Evolutionary conservation across 2,888 invertebrate species (phyloP).

Genomic region (Drepanosiphum platanoidis): DNA sequence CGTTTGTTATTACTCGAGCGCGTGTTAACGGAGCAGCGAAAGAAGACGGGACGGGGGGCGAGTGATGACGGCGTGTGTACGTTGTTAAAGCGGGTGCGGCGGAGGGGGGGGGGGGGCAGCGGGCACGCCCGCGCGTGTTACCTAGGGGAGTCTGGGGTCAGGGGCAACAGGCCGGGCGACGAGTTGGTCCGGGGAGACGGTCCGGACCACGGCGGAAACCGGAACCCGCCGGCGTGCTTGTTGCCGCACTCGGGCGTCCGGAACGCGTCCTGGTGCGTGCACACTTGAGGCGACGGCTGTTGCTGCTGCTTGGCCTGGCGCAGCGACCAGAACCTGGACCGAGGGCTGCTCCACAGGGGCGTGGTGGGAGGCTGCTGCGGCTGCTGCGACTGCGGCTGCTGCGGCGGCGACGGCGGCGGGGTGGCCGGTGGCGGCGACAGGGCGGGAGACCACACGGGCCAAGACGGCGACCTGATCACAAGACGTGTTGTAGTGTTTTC

Average conservation of each 20-base stretch:
- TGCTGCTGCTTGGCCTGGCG: constrained; percentile 52
- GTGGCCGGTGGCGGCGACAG: constrained; percentile 67
- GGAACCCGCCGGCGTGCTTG: constrained; percentile 63
- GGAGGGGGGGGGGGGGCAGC: not conserved
- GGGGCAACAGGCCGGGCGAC: constrained; percentile 69
- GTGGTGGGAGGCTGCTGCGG: constrained; percentile 28
- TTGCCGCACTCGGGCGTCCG: constrained; percentile 52
- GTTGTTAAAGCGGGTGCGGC: not conserved
- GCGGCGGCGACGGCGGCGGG: constrained; percentile 56
- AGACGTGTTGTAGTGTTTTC: constrained; percentile 2
- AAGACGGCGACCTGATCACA: constrained; percentile 69
- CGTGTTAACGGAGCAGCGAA: not conserved
- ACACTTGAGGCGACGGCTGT: constrained; percentile 45
- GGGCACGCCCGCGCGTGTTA: constrained; percentile 35
- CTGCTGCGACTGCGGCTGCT: constrained; percentile 15
- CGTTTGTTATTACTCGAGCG: no score
- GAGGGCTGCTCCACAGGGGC: constrained; percentile 46
- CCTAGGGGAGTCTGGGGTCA: constrained; percentile 65
- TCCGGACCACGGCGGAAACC: constrained; percentile 66
- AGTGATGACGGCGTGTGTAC: not conserved
- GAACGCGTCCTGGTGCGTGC: constrained; percentile 49
- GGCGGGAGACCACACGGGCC: constrained; percentile 72
- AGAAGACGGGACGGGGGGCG: not conserved
- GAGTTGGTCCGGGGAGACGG: constrained; percentile 68
- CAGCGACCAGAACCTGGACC: constrained; percentile 58